Evolutionary conservation across 1,140 invertebrate species (phyloP), one percentile per base, ranked within the genome.

Genomic region (Elymnias hypermnestra): DNA sequence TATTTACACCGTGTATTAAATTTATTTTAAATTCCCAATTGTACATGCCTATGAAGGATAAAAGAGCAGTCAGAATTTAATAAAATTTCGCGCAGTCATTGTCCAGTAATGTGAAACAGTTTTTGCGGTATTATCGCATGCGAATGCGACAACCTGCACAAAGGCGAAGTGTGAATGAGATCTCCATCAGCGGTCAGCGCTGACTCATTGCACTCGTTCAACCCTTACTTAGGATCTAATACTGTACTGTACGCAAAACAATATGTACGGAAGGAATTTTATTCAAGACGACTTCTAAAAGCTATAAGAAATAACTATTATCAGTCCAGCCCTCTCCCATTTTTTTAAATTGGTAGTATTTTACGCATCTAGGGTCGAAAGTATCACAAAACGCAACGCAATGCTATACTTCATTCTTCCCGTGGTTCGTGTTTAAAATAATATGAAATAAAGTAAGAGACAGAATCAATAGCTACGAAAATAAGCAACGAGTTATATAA

Each of bases 151-250:
- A 59, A 54, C 49, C 51, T 51, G 43, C 44, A 50, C 55, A 58
- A 56, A 33, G 45, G 7, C n/a, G 42, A 57, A 38, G 57, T 63
- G 65, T 64, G 60, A 68, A 69, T 63, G 59, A 53, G 46, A 49
- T 49, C n/a, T 49, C 7, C 37, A 41, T 41, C 52, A 41, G 50
- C 41, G 53, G 57, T 55, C 53, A 60, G 22, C 12, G 68, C 57
- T 60, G 65, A 69, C 39, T 68, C 64, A 72, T 44, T 26, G 26
- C 52, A 42, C 48, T 33, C 49, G 38, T 37, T 35, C 57, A 57
- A 57, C 52, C 56, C 57, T 57, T 59, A 55, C 44, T 55, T 54
- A 33, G 13, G 31, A 9, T 36, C 31, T 31, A 6, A 5, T n/a
- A n/a, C n/a, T n/a, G 45, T 53, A 58, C 21, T 33, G 56, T 18